Base-by-base conservation (phyloP, 2,888 invertebrate genomes). In the Neocrepidodera transversa region DNA sequence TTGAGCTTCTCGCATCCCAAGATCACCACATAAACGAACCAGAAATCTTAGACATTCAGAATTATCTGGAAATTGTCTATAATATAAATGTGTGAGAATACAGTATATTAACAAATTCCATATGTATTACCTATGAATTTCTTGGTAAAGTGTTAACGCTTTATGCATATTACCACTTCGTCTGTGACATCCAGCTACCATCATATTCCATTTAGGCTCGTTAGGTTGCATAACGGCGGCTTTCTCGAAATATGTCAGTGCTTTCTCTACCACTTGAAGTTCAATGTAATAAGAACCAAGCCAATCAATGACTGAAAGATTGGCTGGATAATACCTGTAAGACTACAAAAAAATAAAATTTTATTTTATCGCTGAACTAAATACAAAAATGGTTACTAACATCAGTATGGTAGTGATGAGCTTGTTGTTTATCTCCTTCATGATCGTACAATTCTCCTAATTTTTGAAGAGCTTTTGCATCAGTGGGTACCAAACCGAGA, bases 351-450 rank as follows among this genome's bases (percentile, higher is more conserved):
- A n/a, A 18, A 30, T 6, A n/a, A 30, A 6, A 30, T 30, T 23
- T n/a, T n/a, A n/a, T n/a, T n/a, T n/a, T n/a, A n/a, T n/a, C n/a
- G n/a, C n/a, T n/a, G n/a, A n/a, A n/a, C n/a, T n/a, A n/a, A n/a
- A n/a, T n/a, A n/a, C n/a, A n/a, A n/a, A n/a, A n/a, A n/a, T n/a
- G n/a, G n/a, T 17, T 42, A 52, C 54, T 58, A 32, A 59, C 62
- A 35, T 93, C 92, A 73, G 86, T 86, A 73, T 91, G 87, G 78
- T 89, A 91, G 72, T 92, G 91, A 79, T 90, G 91, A 0, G 95
- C 93, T 76, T 92, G 92, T 70, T 93, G 92, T 68, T 93, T 89
- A 80, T 99, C 98, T 1, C 94, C 95, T 72, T 92, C 88, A 59
- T 86, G 87, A 72, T 95, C 95, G 76, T 93, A 95, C 71, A 98